These are phyloP conservation scores for Anguilla japonica DNA, from an alignment of 2,113 vertebrate genomes.

Conservation along the genomic window DNA sequence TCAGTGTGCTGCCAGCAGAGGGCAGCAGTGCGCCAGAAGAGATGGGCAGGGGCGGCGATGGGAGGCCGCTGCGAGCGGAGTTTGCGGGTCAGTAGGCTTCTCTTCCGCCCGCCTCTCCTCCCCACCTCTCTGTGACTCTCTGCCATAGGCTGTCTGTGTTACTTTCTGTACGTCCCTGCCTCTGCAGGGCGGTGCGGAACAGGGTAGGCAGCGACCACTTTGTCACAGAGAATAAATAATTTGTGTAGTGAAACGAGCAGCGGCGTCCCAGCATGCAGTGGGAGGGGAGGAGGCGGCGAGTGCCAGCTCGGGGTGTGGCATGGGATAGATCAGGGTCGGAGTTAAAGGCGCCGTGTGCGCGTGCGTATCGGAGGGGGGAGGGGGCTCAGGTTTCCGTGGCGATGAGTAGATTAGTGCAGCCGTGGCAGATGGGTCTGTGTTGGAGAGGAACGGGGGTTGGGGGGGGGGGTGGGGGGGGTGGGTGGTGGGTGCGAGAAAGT, in stretches of 20 bases:
- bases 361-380: background rate
- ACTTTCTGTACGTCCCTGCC: background rate
- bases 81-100: constrained; percentile 13
- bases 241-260: background rate
- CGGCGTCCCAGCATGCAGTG: background rate
- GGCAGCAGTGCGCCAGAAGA: constrained; percentile 42
- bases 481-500: constrained; percentile 51
- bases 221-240: background rate
- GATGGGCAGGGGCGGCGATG: background rate
- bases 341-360: background rate
- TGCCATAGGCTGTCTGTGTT: background rate
- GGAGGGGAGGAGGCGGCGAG: background rate
- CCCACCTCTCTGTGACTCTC: background rate
- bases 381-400: constrained; percentile 46
- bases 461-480: constrained; percentile 40
- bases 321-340: background rate
- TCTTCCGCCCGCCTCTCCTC: background rate
- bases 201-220: background rate
- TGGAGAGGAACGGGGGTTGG: constrained; percentile 1
- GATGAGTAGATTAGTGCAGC: constrained; percentile 71
- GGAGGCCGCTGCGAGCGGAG: background rate
- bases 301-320: background rate
- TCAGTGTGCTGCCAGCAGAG: constrained; percentile 38
- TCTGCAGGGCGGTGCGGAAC: background rate
- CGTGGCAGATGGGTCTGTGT: constrained; percentile 67